Conservation (phyloP, 2,797 vertebrate genomes). For the Spinibarbus caldwelli region DNA sequence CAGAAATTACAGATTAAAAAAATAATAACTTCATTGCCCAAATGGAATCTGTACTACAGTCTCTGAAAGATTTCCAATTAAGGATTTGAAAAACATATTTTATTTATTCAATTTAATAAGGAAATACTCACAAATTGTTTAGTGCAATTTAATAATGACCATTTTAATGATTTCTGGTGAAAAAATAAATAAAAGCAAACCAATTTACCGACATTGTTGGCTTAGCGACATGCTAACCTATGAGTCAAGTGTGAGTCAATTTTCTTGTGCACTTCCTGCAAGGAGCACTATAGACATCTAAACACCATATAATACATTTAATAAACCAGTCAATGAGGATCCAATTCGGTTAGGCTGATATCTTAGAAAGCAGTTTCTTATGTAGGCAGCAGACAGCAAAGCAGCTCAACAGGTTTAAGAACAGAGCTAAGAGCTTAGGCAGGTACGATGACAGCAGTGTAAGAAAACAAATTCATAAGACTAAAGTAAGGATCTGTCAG, state of each 20-base stretch:
- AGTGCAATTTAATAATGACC: background rate
- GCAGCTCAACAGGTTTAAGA: background rate
- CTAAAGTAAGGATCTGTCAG: conserved; percentile 1
- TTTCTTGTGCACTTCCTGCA: background rate
- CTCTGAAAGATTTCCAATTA: background rate
- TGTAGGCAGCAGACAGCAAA: conserved; percentile 1
- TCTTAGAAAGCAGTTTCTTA: background rate
- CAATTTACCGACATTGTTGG: background rate
- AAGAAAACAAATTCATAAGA: background rate
- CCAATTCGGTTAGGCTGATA: background rate
- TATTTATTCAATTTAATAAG: background rate
- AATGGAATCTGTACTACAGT: background rate
- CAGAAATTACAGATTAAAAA: background rate
- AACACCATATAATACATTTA: background rate
- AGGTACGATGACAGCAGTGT: background rate
- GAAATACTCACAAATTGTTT: background rate
- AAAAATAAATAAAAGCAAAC: background rate
- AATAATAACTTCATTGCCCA: background rate
- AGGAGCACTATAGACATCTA: background rate
- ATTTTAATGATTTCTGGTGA: background rate
- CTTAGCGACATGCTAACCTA: background rate
- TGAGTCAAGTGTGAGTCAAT: background rate
- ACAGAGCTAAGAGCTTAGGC: conserved; percentile 16
- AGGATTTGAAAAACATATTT: background rate
- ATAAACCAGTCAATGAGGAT: background rate